Base-by-base conservation (phyloP, 2,113 vertebrate genomes). In the Oryzias woworae region DNA sequence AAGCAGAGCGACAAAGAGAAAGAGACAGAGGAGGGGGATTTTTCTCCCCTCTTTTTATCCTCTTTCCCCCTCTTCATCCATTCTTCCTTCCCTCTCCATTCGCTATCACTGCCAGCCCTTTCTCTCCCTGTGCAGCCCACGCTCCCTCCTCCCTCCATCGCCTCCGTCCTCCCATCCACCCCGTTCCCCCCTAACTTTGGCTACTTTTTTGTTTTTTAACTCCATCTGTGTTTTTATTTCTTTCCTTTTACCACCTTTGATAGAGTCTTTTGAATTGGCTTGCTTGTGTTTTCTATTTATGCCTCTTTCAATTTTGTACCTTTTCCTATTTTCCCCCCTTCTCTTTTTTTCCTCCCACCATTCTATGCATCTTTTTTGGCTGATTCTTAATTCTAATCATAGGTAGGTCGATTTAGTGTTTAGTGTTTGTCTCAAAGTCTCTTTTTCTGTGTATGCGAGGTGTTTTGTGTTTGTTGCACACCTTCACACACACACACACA, bases 381-480 rank as follows among this genome's bases (percentile, higher is more conserved):
- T 60, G 83, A 77, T 76, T 84, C 86, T 87, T 88, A 85, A 85
- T 80, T 87, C 83, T 89, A 72, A 82, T 64, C 76, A 82, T 91
- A 93, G 92, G 91, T 92, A 92, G 89, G 91, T 90, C 80, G 73
- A 64, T 48, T 86, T 77, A 86, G 85, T 88, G 75, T 87, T 83
- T 74, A 82, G 80, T 86, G 78, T 88, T 66, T 88, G 83, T 90
- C 83, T 82, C 81, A 57, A 75, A 82, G 75, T 84, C 79, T 85
- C 80, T 86, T 65, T 78, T 69, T 81, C 48, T 75, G 71, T 82
- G 73, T 81, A 51, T 71, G 69, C 64, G 17, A 76, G 63, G 58
- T 79, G 68, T 82, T 75, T 71, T 52, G 56, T 84, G 82, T 74
- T 72, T 58, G 67, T 59, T 64, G 68, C 73, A 70, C 77, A 84